Evolutionary conservation across 2,888 invertebrate species (phyloP), one percentile per base, ranked within the genome.

Genomic region (Lottia scabra): DNA sequence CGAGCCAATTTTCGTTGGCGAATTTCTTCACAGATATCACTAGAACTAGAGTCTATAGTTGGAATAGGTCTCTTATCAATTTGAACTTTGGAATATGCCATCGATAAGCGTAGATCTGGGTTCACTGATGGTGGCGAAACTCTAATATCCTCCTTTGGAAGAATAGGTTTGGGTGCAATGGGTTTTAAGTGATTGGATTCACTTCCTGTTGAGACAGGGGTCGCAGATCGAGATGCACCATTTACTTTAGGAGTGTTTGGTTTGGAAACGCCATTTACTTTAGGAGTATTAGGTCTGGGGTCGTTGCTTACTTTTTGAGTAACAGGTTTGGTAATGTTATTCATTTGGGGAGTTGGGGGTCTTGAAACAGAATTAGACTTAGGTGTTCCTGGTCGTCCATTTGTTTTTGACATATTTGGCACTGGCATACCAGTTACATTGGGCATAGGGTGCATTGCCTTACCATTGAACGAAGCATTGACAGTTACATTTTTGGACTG

Each of bases 1-100:
- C 70, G 46, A 2, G 70, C 65, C n/a, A 70, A 46, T 62, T 70
- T 70, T 38, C 65, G 62, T 16, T 65, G 48, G 43, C 70, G 65
- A 48, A 66, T 56, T 30, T 70, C 70, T 38, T 65, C 70, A 38
- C 44, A 46, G 43, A 30, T 56, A 38, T 48, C 66, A 43, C 48
- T 66, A 6, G 56, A 56, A 56, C 56, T 56, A 10, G 56, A 19
- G 23, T 56, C 56, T 56, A 56, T 23, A 0, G 23, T 56, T 4
- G 56, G 56, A 56, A 56, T 23, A 12, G 56, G 19, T 56, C 56
- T 56, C 23, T 56, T 56, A 23, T 56, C 56, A 16, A 23, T 19
- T 23, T 56, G 56, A 3, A 56, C 56, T 56, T 56, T 56, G 19
- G 56, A 3, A 23, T 56, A 56, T 2, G 19, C 23, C 23, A 56